Evolutionary conservation across 1,140 invertebrate species (phyloP), one percentile per base, ranked within the genome.

Genomic region (Laodelphax striatellus): DNA sequence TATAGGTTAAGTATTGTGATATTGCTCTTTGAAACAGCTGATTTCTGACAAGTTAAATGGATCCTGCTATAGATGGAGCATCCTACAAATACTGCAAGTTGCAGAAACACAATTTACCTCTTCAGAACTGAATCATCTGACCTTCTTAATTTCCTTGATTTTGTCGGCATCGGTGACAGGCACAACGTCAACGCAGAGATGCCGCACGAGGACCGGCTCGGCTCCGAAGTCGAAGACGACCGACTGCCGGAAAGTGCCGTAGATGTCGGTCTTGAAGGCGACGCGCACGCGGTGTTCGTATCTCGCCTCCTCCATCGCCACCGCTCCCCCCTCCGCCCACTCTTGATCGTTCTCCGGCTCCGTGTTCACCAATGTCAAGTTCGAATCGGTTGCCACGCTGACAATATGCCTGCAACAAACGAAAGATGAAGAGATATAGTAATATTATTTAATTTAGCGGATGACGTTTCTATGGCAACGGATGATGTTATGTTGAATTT

Each of bases 161-260:
- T 86, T 82, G 55, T 83, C 79, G 0, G 82, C 73, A 68, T 90
- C 86, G 10, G 80, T 77, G 0, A 81, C 76, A 1, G 86, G 84
- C 11, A 87, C 75, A 9, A 89, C 86, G 68, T 92, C 88, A 6
- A 90, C 83, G 68, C 86, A 88, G 13, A 92, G 69, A 67, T 87
- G 82, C 66, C 83, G 79, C 9, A 85, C 77, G 0, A 90, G 68
- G 34, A 87, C 79, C 0, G 88, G 86, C 55, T 86, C 82, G 42
- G 70, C 71, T 1, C 85, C 85, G 71, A 90, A 87, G 70, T 88
- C 87, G 72, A 92, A 89, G 0, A 90, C 80, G 5, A 92, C 73
- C 1, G 85, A 81, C 70, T 93, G 89, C 1, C 85, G 77, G 68
- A 90, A 92, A 3, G 87, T 90, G 22, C 89, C 89, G 70, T 86